phyloP scores from a whole-genome alignment of 2,888 invertebrate species.

The Hypselothyrea guttata region DNA sequence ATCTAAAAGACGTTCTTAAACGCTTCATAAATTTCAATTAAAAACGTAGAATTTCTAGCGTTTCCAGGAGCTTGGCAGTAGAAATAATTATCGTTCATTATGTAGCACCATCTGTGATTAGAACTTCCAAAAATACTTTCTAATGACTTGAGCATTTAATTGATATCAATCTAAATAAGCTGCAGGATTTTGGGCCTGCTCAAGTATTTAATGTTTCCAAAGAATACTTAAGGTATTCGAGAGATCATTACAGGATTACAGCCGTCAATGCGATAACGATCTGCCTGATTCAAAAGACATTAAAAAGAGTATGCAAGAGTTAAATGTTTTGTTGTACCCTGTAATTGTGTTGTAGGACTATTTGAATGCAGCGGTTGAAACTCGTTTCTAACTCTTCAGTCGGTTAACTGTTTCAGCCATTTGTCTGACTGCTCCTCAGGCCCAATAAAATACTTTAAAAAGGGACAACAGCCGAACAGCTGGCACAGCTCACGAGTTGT shows the following conservation, averaged over 20 bases:
- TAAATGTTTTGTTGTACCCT: constrained; percentile 41
- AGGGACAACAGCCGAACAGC: constrained; percentile 61
- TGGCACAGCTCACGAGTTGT: constrained; percentile 30
- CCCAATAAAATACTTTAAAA: constrained; percentile 57
- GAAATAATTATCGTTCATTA: constrained; percentile 12
- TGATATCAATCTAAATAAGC: constrained; percentile 51
- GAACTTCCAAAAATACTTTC: constrained; percentile 43
- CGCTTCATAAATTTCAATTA: too few species aligned
- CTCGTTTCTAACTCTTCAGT: constrained; percentile 24
- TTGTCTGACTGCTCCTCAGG: constrained; percentile 15
- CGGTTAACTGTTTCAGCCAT: constrained; percentile 31
- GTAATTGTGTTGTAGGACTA: constrained; percentile 40
- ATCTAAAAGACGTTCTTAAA: too few species aligned
- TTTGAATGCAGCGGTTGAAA: constrained; percentile 20
- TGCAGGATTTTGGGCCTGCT: constrained; percentile 30
- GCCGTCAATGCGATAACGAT: constrained; percentile 51
- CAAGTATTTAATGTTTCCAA: constrained; percentile 10
- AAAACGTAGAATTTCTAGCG: too few species aligned
- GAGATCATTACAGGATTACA: constrained; percentile 39
- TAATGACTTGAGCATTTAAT: constrained; percentile 52
- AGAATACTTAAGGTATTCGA: constrained; percentile 33
- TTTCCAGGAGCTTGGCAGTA: constrained; percentile 3
- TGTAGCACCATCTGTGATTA: constrained; percentile 15
- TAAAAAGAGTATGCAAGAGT: constrained; percentile 16
- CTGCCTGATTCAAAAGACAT: constrained; percentile 22